Evolutionary conservation across 1,140 invertebrate genomes (phyloP), one percentile per base, ranked within the genome.

Genomic region (Cryptotermes secundus): DNA sequence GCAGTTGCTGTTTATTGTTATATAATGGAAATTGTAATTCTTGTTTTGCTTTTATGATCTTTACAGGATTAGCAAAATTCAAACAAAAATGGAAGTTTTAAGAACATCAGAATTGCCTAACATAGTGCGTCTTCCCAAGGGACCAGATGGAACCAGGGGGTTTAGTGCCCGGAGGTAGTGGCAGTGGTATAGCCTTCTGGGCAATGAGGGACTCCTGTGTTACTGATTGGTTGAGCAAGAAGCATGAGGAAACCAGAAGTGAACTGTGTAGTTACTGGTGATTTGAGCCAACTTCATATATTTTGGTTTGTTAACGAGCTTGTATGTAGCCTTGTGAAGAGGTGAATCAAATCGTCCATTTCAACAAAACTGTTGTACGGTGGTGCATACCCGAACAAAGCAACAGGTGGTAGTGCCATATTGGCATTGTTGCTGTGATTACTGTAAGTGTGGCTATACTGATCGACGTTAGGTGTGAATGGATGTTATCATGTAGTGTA

Each of bases 141-240:
- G 92, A 83, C 92, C 92, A 45, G 92, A 93, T 86, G 92, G 92
- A 85, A 92, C 92, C 31, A 90, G 89, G 81, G 92, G 92, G 49
- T 93, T 93, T 86, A 92, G 90, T 86, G 87, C 91, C 86, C 90
- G 91, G 84, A 92, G 92, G 90, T 93, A 93, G 92, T 90, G 86
- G 84, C 85, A 86, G 83, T 45, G 38, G 81, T 82, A 16, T 49
- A 45, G 81, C 81, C 45, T 38, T n/a, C 35, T 53, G 26, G 45
- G 81, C 81, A 82, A 72, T 14, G n/a, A 72, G 31, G 31, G 59
- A 72, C 59, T 72, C 26, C 0, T 72, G n/a, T 72, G 1, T 72
- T 16, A 72, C 12, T 38, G n/a, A n/a, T 59, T 19, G 53, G n/a
- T 72, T 72, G 59, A n/a, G 59, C 59, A 72, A 72, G 59, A 31